Percentiles rank a stretch among this genome's conserved stretches.
These are phyloP conservation scores for Argyresthia albistria DNA, from an alignment of 2,888 invertebrate genomes.

Conservation along the genomic window DNA sequence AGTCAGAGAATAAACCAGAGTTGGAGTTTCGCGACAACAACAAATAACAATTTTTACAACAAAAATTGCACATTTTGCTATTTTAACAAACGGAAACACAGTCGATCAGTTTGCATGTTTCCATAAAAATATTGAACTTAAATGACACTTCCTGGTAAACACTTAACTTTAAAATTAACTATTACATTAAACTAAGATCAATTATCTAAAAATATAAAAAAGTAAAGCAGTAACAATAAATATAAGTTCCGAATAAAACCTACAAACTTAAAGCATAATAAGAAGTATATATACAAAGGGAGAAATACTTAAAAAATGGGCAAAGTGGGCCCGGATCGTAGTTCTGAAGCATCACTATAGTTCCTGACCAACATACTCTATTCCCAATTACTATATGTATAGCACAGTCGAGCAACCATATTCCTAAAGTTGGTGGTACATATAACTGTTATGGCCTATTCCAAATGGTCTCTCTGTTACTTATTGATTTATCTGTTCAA, in stretches of 20 bases:
- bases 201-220: background rate
- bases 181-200: background rate
- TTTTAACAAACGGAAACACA: background rate
- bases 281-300: conserved; percentile 2
- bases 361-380: too few species aligned
- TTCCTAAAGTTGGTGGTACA: too few species aligned
- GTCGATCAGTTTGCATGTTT: background rate
- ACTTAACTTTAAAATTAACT: background rate
- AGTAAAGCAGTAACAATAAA: conserved; percentile 3
- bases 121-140: background rate
- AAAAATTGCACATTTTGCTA: background rate
- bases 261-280: background rate
- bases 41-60: background rate
- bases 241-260: conserved; percentile 1
- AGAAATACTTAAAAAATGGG: background rate
- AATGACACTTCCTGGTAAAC: background rate
- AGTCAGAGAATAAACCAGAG: too few species aligned
- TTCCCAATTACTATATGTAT: too few species aligned
- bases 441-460: too few species aligned
- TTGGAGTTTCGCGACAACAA: background rate
- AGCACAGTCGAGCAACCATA: too few species aligned
- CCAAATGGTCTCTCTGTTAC: too few species aligned
- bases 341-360: too few species aligned
- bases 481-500: too few species aligned
- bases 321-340: too few species aligned